A percentile compares a stretch with the other conserved stretches of the same genome.
phyloP scores from a whole-genome alignment of 2,797 vertebrate genomes.

The Babyrousa celebensis region DNA sequence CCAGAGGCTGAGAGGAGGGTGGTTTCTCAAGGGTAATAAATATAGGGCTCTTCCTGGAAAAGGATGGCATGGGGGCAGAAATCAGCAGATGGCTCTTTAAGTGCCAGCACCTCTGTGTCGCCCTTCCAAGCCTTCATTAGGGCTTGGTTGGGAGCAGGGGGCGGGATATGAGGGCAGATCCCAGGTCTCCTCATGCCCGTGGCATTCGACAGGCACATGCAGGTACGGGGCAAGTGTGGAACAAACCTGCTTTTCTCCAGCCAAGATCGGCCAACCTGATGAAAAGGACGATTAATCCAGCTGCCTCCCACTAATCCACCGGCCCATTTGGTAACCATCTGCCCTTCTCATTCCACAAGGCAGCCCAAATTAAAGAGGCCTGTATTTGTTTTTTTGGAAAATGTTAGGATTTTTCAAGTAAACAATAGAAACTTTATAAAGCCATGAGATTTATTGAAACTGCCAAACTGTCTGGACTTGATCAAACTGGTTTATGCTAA shows the following conservation, averaged over 20 bases:
- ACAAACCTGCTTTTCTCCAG: neutral
- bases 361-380: slow-evolving; percentile 73
- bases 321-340: slow-evolving; percentile 81
- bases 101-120: neutral
- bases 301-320: slow-evolving; percentile 25
- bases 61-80: neutral
- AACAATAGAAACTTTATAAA: slow-evolving; percentile 80
- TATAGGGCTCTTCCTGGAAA: neutral
- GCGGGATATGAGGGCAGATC: neutral
- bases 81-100: neutral
- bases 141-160: neutral
- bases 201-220: neutral
- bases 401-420: slow-evolving; percentile 82
- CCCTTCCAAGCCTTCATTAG: neutral
- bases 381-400: slow-evolving; percentile 78
- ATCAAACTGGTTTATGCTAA: slow-evolving; percentile 71
- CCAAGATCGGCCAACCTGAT: slow-evolving; percentile 27
- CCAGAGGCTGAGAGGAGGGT: neutral
- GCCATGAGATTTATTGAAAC: slow-evolving; percentile 71
- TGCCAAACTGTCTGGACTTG: slow-evolving; percentile 79
- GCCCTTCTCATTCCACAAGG: neutral
- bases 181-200: neutral
- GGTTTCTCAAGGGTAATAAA: neutral
- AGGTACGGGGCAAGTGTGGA: neutral
- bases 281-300: slow-evolving; percentile 58